A percentile compares a stretch with the other conserved stretches of the same genome.
phyloP scores from a whole-genome alignment of 2,888 invertebrate genomes.

The Theodoxus fluviatilis region DNA sequence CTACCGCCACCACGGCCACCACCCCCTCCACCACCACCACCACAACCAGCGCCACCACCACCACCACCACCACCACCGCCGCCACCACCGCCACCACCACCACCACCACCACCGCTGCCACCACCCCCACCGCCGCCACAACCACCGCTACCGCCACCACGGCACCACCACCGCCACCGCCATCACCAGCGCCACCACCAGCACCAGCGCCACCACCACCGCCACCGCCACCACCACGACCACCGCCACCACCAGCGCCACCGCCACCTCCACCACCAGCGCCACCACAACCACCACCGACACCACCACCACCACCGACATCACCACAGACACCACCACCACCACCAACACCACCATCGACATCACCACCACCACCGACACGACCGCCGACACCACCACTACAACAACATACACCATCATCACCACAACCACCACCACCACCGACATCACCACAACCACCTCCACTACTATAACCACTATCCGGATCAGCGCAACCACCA shows the following conservation, averaged over 20 bases:
- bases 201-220: neutral
- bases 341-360: neutral
- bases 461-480: too few species aligned
- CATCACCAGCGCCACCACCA: slow-evolving; percentile 7
- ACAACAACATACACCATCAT: too few species aligned
- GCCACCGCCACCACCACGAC: slow-evolving; percentile 1
- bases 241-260: neutral
- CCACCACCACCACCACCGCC: neutral
- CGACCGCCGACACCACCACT: too few species aligned
- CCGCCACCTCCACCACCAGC: slow-evolving; percentile 18
- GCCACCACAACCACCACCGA: neutral
- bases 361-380: too few species aligned
- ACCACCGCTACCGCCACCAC: neutral
- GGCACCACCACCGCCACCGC: neutral
- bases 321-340: slow-evolving; percentile 1
- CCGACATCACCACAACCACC: too few species aligned
- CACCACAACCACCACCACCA: too few species aligned
- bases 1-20: neutral
- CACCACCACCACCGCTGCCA: slow-evolving; percentile 7
- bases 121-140: slow-evolving; percentile 17
- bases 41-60: neutral
- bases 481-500: too few species aligned
- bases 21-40: slow-evolving; percentile 8
- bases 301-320: neutral
- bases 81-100: neutral